Conservation (phyloP, 92 coral and sea anemone genomes). For the Pocillopora meandrina region DNA sequence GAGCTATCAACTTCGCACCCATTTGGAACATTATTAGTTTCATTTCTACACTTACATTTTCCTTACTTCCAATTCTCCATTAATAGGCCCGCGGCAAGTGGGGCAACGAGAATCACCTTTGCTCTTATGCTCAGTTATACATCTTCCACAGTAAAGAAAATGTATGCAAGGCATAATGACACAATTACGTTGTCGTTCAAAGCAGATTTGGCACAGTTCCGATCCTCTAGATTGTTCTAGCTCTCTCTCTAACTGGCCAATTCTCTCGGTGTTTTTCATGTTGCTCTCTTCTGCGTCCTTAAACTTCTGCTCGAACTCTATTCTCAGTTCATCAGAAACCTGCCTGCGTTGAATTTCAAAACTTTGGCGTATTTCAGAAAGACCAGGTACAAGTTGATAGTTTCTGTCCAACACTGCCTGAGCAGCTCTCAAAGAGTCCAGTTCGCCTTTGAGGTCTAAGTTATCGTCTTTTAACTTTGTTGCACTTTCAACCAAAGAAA, state of each 20-base stretch:
- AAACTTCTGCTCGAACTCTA: conserved; percentile 1
- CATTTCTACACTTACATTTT: too few species aligned
- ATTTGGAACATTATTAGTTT: too few species aligned
- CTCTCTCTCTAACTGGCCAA: conserved; percentile 7
- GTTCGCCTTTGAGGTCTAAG: conserved; percentile 6
- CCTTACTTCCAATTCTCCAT: conserved; percentile 32
- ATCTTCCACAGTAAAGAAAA: conserved; percentile 66
- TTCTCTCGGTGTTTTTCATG: conserved; percentile 1
- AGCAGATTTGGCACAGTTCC: conserved; percentile 73
- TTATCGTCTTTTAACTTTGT: conserved; percentile 36
- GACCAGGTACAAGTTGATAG: background rate
- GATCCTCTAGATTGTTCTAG: conserved; percentile 18
- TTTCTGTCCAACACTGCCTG: background rate
- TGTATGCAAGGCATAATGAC: conserved; percentile 84
- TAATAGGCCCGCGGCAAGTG: conserved; percentile 68
- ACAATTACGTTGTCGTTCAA: conserved; percentile 69
- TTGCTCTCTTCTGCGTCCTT: conserved; percentile 1
- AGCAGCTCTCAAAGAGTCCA: conserved; percentile 2
- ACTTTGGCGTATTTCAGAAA: background rate
- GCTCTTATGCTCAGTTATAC: conserved; percentile 56
- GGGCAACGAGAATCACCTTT: conserved; percentile 67
- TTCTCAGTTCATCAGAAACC: background rate
- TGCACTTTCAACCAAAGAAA: background rate
- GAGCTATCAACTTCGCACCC: too few species aligned
- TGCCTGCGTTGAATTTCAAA: background rate